Conservation (phyloP, 1,140 invertebrate species). For the Nephotettix cincticeps region DNA sequence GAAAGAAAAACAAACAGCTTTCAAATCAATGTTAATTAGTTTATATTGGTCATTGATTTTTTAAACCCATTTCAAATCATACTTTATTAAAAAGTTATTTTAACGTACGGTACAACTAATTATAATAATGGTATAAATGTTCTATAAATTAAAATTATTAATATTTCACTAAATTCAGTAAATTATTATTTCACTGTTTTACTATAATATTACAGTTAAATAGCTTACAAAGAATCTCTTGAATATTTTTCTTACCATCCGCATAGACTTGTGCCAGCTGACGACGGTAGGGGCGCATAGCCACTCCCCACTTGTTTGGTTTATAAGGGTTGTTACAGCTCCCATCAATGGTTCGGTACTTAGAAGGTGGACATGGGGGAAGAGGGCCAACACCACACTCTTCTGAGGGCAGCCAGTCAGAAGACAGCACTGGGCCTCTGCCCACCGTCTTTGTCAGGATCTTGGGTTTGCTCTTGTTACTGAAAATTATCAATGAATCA, state of each 20-base stretch:
- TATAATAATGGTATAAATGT: too few species aligned
- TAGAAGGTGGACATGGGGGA: conserved; percentile 42
- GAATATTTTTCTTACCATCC: conserved; percentile 72
- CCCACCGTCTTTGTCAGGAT: not conserved
- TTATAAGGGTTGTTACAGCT: conserved; percentile 77
- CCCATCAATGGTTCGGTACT: conserved; percentile 72
- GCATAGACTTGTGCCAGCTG: conserved; percentile 70
- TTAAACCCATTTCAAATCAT: too few species aligned
- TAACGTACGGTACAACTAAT: too few species aligned
- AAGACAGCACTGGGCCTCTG: not conserved
- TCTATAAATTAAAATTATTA: too few species aligned
- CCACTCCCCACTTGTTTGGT: conserved; percentile 64
- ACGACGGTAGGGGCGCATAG: conserved; percentile 75
- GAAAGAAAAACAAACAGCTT: too few species aligned
- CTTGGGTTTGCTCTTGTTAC: not conserved
- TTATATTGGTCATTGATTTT: too few species aligned
- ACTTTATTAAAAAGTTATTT: too few species aligned
- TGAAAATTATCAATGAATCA: not conserved
- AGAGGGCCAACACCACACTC: conserved; percentile 13
- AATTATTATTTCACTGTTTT: too few species aligned
- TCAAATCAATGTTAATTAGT: too few species aligned
- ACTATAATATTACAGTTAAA: too few species aligned
- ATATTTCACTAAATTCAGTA: too few species aligned
- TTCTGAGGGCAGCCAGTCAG: conserved; percentile 5
- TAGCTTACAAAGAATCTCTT: too few species aligned